Evolutionary conservation across 2,797 vertebrate genomes (phyloP), one percentile per base, ranked within the genome.

Genomic region (Chelon labrosus): DNA sequence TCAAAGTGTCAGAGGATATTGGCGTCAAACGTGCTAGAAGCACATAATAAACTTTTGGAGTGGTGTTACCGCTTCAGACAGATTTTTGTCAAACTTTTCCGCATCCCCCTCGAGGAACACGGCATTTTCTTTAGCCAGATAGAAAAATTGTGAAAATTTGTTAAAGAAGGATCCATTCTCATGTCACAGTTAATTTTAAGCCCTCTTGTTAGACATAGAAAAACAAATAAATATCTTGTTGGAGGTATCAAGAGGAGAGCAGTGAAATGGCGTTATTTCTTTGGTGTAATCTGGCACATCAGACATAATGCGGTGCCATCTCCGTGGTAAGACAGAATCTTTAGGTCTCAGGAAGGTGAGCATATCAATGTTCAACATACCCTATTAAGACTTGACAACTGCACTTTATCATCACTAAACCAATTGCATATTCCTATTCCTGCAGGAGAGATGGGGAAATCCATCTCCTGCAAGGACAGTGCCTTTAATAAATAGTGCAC

Each of bases 351-450:
- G 85, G 62, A 84, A 93, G 88, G 91, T 89, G 86, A 91, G 84
- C 85, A 67, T 86, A 90, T 85, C 91, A 84, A 83, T 91, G 89
- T 91, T 89, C 85, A 93, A 91, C 87, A 91, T 75, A 89, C 76
- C 71, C 90, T 88, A 92, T 94, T 93, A 91, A 85, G 87, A 88
- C 73, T 77, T 92, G 92, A 94, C 93, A 94, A 80, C 79, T 16
- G 75, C 80, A 90, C 89, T 93, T 93, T 80, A 89, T 94, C 93
- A 93, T 91, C 88, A 90, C 88, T 88, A 90, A 92, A 91, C 85
- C 90, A 89, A 94, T 90, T 89, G 86, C 87, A 90, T 91, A 91
- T 92, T 90, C 87, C 85, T 83, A 85, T 88, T 89, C 86, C 86
- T 88, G 80, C 87, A 77, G 60, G 81, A 83, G 83, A 84, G 82